Conservation (phyloP, 1,140 invertebrate genomes). For the Papilio helenus region DNA sequence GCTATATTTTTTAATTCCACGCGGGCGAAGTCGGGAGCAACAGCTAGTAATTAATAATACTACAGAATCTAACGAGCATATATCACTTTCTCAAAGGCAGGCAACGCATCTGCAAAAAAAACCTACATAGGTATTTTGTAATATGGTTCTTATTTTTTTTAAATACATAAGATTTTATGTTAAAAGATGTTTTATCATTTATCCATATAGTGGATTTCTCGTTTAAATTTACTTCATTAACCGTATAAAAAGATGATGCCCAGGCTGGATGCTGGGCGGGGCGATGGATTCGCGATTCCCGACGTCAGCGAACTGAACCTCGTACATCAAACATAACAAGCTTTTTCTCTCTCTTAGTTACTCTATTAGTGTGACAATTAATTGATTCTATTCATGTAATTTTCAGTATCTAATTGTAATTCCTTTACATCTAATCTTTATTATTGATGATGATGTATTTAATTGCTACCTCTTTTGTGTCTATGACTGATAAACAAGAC, state of each 20-base stretch:
- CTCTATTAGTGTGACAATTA: constrained; percentile 18
- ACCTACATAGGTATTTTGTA: neutral
- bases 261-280: neutral
- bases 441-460: neutral
- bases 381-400: constrained; percentile 20
- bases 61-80: too few species aligned
- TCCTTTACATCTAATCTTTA: neutral
- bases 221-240: neutral
- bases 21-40: too few species aligned
- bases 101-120: neutral
- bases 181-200: neutral
- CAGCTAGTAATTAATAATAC: too few species aligned
- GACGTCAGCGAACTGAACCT: neutral
- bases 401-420: neutral
- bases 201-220: neutral
- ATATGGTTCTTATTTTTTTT: neutral
- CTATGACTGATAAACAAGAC: too few species aligned
- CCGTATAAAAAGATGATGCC: neutral
- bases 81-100: too few species aligned
- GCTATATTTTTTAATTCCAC: too few species aligned
- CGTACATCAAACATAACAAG: constrained; percentile 21
- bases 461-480: neutral
- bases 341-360: constrained; percentile 27
- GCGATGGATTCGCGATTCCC: neutral
- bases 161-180: neutral